Conservation (phyloP, 2,797 vertebrate genomes). For the Esox masquinongy region DNA sequence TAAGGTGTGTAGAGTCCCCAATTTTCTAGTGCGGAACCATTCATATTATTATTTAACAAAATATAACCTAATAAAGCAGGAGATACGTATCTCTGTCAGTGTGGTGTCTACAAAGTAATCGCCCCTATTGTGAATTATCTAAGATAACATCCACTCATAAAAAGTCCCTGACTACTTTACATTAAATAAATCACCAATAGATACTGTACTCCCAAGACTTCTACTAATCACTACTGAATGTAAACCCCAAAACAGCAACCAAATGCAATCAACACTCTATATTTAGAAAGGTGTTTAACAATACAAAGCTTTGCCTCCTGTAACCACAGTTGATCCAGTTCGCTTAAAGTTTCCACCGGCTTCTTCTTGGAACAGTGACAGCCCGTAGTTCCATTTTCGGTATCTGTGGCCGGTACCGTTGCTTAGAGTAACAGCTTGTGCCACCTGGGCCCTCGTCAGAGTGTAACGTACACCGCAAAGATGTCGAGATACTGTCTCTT, state of each 20-base stretch:
- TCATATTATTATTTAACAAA: not conserved
- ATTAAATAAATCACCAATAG: conserved; percentile 75
- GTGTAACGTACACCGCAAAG: not conserved
- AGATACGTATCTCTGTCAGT: conserved; percentile 43
- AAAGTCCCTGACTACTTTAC: conserved; percentile 68
- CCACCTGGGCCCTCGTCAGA: conserved; percentile 18
- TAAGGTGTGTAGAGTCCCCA: not conserved
- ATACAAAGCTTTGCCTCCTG: conserved; percentile 39
- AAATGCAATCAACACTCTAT: conserved; percentile 67
- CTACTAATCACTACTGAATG: conserved; percentile 75
- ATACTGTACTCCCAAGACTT: conserved; percentile 60
- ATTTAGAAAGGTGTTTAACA: conserved; percentile 60
- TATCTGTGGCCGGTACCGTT: conserved; percentile 30
- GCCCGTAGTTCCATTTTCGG: conserved; percentile 36
- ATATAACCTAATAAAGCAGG: conserved; percentile 37
- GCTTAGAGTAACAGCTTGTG: conserved; percentile 28
- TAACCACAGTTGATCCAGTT: conserved; percentile 54
- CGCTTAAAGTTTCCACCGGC: conserved; percentile 23
- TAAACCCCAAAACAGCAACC: conserved; percentile 67
- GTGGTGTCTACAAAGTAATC: conserved; percentile 61
- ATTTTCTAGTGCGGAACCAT: not conserved
- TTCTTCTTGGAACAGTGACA: conserved; percentile 27
- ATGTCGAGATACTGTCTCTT: conserved; percentile 9
- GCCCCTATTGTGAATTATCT: conserved; percentile 60
- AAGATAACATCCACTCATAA: conserved; percentile 62